Evolutionary conservation across 2,888 invertebrate genomes (phyloP), one percentile per base, ranked within the genome.

Genomic region (Synergus japonicus): DNA sequence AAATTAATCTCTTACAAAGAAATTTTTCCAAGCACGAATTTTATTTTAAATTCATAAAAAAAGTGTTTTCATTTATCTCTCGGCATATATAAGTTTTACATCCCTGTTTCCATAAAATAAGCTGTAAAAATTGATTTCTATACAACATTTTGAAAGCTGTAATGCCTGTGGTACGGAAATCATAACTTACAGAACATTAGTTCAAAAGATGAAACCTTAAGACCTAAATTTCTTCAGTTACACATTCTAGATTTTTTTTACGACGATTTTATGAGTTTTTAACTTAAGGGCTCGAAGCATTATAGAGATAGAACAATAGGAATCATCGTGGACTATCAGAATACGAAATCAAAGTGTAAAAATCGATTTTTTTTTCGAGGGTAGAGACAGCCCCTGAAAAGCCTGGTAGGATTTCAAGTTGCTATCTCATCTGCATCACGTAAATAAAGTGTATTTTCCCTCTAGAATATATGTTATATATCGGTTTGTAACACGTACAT

Each of bases 361-460:
- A 60, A 60, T 60, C 60, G 60, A 60, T 60, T 60, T 12, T 60
- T 12, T 60, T 60, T 60, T 60, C 12, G 54, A 60, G 60, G 22
- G 12, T 12, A 1, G 22, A 22, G 22, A 22, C 60, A 22, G 22
- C 60, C 60, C 60, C 22, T 22, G 22, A 12, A 29, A 22, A 60
- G n/a, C 54, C 22, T 60, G 12, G 22, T 29, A 22, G 18, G 60
- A 60, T 22, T 60, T 60, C 22, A 22, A 60, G 60, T 22, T 22
- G 12, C 12, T 60, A 60, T 60, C 60, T 60, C 60, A 22, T 60
- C 22, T 60, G 22, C 22, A 60, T 60, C 22, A 1, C 60, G 60
- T 22, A 60, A 60, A 60, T 60, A 22, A 60, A 60, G 4, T 60
- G 60, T 60, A 60, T 10, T 60, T 22, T 22, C 22, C n/a, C 58